phyloP scores from a whole-genome alignment of 2,113 vertebrate species.

The Ailurus styani region DNA sequence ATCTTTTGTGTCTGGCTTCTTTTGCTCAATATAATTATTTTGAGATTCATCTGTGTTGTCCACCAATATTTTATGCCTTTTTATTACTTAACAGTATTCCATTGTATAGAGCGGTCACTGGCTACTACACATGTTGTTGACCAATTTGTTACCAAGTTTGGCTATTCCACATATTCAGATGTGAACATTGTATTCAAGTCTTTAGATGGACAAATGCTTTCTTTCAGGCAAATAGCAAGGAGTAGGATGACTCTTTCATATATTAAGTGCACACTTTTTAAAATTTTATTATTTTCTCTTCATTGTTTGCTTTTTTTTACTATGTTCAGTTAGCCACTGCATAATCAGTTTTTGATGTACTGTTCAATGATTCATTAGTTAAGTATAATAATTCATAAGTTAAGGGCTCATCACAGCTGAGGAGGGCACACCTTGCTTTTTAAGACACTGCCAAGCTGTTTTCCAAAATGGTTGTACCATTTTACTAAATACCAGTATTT shows the following conservation, averaged over 20 bases:
- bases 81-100: background rate
- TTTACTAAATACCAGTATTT: background rate
- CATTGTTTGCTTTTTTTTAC: too few species aligned
- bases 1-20: background rate
- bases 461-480: background rate
- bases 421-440: background rate
- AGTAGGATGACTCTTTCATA: background rate
- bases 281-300: too few species aligned
- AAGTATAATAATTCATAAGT: too few species aligned
- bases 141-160: background rate
- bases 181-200: background rate
- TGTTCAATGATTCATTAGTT: too few species aligned
- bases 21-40: background rate
- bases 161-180: background rate
- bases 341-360: too few species aligned
- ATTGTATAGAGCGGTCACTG: background rate
- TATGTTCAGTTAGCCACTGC: too few species aligned
- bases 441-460: background rate
- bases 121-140: background rate
- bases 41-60: background rate
- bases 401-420: too few species aligned
- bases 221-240: background rate
- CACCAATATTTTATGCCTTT: background rate
- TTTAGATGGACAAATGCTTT: background rate
- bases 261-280: background rate